A percentile compares a stretch with the other conserved stretches of the same genome.
Evolutionary conservation across 2,888 invertebrate genomes (phyloP).

Genomic region (Oligia strigilis): DNA sequence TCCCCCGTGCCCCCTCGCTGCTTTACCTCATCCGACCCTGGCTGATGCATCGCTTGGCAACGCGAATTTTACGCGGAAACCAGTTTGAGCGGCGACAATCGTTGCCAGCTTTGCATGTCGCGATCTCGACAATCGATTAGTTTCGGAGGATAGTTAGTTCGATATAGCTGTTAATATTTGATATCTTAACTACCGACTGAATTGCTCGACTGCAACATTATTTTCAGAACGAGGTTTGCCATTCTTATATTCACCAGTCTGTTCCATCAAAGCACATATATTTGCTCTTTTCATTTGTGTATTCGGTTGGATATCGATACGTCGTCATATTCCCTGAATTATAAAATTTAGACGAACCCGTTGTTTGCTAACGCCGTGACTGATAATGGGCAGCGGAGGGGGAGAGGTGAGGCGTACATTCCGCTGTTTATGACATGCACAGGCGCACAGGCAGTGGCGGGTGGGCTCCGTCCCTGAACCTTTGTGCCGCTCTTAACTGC

Average conservation of each 20-base stretch:
- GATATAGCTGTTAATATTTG: conserved; percentile 45
- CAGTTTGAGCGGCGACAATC: conserved; percentile 85
- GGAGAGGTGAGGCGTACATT: conserved; percentile 76
- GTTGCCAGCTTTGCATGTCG: conserved; percentile 76
- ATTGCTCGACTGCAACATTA: conserved; percentile 29
- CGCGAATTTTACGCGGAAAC: conserved; percentile 89
- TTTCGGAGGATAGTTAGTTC: conserved; percentile 56
- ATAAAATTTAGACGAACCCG: conserved; percentile 69
- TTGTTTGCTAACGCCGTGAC: conserved; percentile 77
- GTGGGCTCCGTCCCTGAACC: conserved; percentile 69
- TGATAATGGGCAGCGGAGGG: conserved; percentile 74
- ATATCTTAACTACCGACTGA: conserved; percentile 33
- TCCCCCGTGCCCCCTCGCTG: conserved; percentile 78
- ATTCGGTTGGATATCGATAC: conserved; percentile 40
- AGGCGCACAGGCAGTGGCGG: conserved; percentile 70
- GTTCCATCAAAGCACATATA: conserved; percentile 36
- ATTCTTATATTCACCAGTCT: conserved; percentile 5
- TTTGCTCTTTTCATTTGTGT: conserved; percentile 43
- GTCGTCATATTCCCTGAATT: conserved; percentile 55
- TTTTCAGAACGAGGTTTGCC: conserved; percentile 28
- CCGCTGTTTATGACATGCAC: conserved; percentile 79
- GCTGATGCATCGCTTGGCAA: conserved; percentile 88
- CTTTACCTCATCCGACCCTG: conserved; percentile 85
- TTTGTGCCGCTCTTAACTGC: conserved; percentile 67
- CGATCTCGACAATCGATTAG: conserved; percentile 73